Conservation (phyloP, 2,113 vertebrate species). For the Zonotrichia leucophrys region DNA sequence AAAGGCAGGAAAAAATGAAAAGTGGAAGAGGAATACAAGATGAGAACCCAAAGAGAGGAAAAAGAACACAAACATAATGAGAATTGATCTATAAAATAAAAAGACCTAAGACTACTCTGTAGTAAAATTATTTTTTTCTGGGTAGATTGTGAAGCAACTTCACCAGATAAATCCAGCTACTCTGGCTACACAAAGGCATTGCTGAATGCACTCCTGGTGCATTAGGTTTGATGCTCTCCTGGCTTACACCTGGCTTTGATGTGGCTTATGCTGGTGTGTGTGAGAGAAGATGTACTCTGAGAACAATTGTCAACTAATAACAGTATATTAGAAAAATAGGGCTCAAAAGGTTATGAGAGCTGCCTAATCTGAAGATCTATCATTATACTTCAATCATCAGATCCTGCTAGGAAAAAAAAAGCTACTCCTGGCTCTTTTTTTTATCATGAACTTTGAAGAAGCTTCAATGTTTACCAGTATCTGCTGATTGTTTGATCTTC, state of each 20-base stretch:
- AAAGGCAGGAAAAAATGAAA: not conserved
- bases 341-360: not conserved
- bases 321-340: not conserved
- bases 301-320: conserved; percentile 6
- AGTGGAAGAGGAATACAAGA: not conserved
- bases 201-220: not conserved
- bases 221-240: not conserved
- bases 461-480: conserved; percentile 19
- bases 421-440: not conserved
- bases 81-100: not conserved
- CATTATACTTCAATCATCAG: conserved; percentile 5
- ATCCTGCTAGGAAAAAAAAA: not conserved
- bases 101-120: not conserved
- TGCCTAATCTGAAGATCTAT: not conserved
- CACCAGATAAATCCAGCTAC: not conserved
- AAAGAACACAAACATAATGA: not conserved
- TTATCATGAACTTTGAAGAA: conserved; percentile 5
- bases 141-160: not conserved
- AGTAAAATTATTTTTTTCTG: not conserved
- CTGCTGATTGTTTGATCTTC: conserved; percentile 53
- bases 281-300: not conserved
- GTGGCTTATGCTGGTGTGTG: not conserved
- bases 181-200: not conserved
- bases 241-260: not conserved
- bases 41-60: not conserved